Percentiles rank a stretch among this genome's conserved stretches.
Conservation (phyloP, 1,140 invertebrate genomes). For the Sesamia nonagrioides region DNA sequence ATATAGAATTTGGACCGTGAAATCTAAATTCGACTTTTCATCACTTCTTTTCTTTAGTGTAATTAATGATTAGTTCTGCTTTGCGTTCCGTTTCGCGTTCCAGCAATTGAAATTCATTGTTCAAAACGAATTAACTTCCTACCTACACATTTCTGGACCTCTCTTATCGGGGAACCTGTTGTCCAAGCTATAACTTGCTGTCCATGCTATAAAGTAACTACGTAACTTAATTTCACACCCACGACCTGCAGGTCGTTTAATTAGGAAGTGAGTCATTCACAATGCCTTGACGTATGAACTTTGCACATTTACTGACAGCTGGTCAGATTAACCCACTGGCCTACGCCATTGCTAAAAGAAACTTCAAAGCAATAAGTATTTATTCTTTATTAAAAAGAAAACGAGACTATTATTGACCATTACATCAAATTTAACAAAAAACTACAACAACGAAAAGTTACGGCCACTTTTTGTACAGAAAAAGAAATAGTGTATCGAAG, state of each 20-base stretch:
- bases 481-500: not conserved
- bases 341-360: not conserved
- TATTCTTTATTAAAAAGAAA: not conserved
- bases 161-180: not conserved
- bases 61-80: not conserved
- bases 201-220: not conserved
- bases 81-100: not conserved
- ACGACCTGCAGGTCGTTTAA: constrained; percentile 26
- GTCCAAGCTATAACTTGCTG: not conserved
- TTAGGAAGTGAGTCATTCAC: constrained; percentile 33
- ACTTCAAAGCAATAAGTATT: not conserved
- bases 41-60: not conserved
- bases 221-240: constrained; percentile 24
- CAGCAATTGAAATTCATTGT: not conserved
- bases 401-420: constrained; percentile 1
- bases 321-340: not conserved
- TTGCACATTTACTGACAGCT: constrained; percentile 3
- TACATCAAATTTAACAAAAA: not conserved
- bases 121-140: not conserved
- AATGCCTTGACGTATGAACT: constrained; percentile 9
- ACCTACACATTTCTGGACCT: not conserved
- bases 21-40: not conserved
- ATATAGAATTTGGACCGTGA: no score
- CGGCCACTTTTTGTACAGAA: constrained; percentile 15
- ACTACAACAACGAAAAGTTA: not conserved